Evolutionary conservation across 2,113 vertebrate genomes (phyloP).

Genomic region (Esox niger): DNA sequence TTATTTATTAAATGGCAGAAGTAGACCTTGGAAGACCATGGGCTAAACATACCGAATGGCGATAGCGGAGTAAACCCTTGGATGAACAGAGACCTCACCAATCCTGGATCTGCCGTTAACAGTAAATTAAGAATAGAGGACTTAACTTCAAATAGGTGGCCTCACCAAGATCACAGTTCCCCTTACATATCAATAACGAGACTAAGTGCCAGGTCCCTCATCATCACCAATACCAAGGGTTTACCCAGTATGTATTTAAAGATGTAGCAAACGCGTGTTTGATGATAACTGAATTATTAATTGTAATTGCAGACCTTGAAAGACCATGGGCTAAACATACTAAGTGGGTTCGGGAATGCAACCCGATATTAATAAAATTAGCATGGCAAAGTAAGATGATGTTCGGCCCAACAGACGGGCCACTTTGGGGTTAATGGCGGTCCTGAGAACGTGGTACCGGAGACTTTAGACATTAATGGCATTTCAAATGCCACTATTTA

Average conservation of each 20-base stretch:
- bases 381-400: conserved; percentile 63
- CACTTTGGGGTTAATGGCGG: conserved; percentile 71
- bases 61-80: conserved; percentile 20
- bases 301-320: conserved; percentile 60
- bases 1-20: conserved; percentile 79
- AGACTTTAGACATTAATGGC: conserved; percentile 67
- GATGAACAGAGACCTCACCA: conserved; percentile 56
- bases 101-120: conserved; percentile 52
- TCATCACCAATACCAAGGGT: conserved; percentile 39
- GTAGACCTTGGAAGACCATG: conserved; percentile 75
- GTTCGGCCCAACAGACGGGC: conserved; percentile 62
- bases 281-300: conserved; percentile 73
- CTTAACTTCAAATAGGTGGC: conserved; percentile 59
- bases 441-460: conserved; percentile 58
- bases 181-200: conserved; percentile 43
- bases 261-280: conserved; percentile 65
- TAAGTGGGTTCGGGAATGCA: conserved; percentile 61
- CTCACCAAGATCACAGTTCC: conserved; percentile 26
- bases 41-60: conserved; percentile 73
- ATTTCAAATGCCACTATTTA: conserved; percentile 68
- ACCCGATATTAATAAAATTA: conserved; percentile 70
- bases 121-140: conserved; percentile 54
- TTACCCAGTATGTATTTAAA: conserved; percentile 60
- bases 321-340: conserved; percentile 64
- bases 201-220: conserved; percentile 47